Base-by-base conservation (phyloP, 2,797 vertebrate species). In the Poeciliopsis infans region DNA sequence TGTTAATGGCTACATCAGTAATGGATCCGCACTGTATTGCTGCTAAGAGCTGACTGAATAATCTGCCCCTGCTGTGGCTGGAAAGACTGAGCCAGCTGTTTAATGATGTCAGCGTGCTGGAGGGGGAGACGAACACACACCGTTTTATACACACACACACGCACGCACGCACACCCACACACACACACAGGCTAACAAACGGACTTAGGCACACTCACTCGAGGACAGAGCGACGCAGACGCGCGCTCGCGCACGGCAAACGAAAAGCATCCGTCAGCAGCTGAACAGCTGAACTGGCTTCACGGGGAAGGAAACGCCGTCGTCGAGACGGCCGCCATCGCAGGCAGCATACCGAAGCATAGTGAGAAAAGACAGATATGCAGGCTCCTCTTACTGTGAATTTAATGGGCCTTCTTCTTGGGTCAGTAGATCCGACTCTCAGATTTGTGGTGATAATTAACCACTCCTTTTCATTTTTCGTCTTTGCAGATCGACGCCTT, bases 401-500 rank as follows among this genome's bases (percentile, higher is more conserved):
- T 88, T 89, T 53, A 84, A 88, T 90, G 81, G 79, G 72, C 57
- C 85, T 87, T 77, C 61, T 57, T 90, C 78, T 53, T 45, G 61
- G 76, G 72, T 77, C 70, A 79, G 36, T 73, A 79, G 75, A 76
- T 86, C 76, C 80, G 76, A 82, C 79, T 28, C 75, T 86, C 59
- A 77, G 45, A 70, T 85, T 36, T 76, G 72, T 82, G 74, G 7
- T 51, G 31, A 79, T 74, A 74, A 77, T 88, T 87, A 80, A 88
- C 46, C 7, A 66, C 72, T 46, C 2, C 72, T 77, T 77, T 73
- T 43, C 43, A 0, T 79, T 80, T 78, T 72, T 59, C 36, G 23
- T 77, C 69, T 73, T 84, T 89, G 78, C 91, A 99, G 98, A 98
- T 99, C 64, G 98, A 99, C 90, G 97, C 98, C 80, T 93, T 99